These are phyloP conservation scores for Myotis pilosus DNA, from an alignment of 2,797 vertebrate genomes.

Conservation along the genomic window DNA sequence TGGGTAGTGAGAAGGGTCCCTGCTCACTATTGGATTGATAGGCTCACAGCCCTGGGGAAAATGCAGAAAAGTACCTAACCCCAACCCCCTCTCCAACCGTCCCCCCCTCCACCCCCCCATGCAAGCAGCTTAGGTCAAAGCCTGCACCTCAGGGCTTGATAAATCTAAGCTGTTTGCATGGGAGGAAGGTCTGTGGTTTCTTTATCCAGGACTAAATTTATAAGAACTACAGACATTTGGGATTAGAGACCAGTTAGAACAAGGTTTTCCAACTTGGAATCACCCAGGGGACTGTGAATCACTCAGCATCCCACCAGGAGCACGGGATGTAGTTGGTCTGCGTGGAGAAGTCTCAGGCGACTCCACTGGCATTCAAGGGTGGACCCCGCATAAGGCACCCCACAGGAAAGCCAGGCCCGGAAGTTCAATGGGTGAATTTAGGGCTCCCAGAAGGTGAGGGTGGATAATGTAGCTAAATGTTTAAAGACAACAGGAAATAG, in stretches of 20 bases:
- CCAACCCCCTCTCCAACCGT: no score
- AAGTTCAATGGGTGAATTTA: no score
- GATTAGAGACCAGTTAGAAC: not conserved
- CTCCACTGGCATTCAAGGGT: not conserved
- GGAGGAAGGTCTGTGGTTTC: not conserved
- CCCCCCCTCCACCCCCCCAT: rapidly evolving
- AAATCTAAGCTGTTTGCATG: not conserved
- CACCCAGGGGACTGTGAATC: no score
- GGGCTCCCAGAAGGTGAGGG: not conserved
- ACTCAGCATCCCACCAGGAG: not conserved
- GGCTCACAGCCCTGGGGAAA: not conserved
- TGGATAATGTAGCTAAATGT: rapidly evolving
- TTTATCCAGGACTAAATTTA: not conserved
- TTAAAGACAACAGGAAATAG: not conserved
- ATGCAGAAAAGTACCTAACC: not conserved
- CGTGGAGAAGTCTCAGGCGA: not conserved
- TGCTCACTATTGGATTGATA: not conserved
- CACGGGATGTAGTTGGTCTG: not conserved
- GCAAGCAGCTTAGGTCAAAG: no score
- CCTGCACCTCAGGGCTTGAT: not conserved
- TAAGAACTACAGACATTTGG: not conserved
- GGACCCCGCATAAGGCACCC: not conserved
- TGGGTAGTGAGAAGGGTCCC: not conserved
- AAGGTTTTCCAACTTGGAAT: not conserved
- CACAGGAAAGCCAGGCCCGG: not conserved